Evolutionary conservation across 2,888 invertebrate genomes (phyloP).

Genomic region (Cataglyphis altisquamis): DNA sequence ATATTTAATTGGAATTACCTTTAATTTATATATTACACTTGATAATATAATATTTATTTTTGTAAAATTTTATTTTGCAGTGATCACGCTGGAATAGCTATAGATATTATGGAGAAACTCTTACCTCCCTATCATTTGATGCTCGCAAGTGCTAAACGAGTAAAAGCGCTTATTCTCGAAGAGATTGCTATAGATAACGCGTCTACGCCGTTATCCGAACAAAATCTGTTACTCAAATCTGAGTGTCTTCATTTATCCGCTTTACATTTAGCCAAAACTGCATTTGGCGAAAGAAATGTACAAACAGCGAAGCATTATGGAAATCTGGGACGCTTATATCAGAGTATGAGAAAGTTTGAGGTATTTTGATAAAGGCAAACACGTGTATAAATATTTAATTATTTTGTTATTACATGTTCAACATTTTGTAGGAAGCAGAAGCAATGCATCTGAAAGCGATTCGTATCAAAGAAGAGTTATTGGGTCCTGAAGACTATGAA

Average conservation of each 20-base stretch:
- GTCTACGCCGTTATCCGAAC: constrained; percentile 86
- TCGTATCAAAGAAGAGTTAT: constrained; percentile 94
- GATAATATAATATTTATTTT: neutral
- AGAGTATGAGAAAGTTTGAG: constrained; percentile 95
- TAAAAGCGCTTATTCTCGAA: constrained; percentile 96
- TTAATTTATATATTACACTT: constrained; percentile 15
- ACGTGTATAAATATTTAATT: neutral
- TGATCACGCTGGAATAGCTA: constrained; percentile 94
- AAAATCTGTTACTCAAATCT: constrained; percentile 91
- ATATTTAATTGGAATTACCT: constrained; percentile 62
- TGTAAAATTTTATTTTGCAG: constrained; percentile 84
- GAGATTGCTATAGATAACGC: constrained; percentile 96
- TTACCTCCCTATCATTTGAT: constrained; percentile 94
- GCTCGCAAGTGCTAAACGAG: constrained; percentile 95
- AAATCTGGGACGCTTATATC: constrained; percentile 97
- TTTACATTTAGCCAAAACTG: constrained; percentile 91
- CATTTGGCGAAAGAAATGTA: constrained; percentile 97
- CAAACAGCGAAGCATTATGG: constrained; percentile 99
- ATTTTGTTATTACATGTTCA: neutral
- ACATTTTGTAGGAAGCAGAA: constrained; percentile 91
- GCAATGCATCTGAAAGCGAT: constrained; percentile 97
- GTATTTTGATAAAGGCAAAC: constrained; percentile 84
- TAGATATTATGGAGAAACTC: constrained; percentile 92
- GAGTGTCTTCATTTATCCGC: constrained; percentile 95
- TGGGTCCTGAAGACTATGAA: constrained; percentile 96